Conservation (phyloP, 1,140 invertebrate species). For the Archegozetes longisetosus region DNA sequence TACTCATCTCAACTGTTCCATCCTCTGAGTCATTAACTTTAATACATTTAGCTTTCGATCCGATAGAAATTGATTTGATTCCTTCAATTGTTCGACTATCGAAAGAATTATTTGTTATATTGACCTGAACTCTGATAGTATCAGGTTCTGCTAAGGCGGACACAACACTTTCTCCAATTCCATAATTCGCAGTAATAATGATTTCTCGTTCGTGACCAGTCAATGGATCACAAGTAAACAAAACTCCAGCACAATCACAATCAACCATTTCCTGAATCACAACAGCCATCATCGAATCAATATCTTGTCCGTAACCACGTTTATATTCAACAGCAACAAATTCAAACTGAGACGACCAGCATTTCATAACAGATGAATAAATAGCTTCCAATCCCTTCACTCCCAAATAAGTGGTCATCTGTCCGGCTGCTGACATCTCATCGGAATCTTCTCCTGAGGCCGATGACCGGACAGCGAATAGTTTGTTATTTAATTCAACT, state of each 20-base stretch:
- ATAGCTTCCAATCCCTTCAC: slow-evolving; percentile 35
- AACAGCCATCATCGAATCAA: slow-evolving; percentile 52
- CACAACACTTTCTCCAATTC: slow-evolving; percentile 56
- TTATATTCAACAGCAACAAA: slow-evolving; percentile 55
- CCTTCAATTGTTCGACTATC: not conserved
- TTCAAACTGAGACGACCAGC: slow-evolving; percentile 62
- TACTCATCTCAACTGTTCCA: not conserved
- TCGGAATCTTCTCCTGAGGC: slow-evolving; percentile 55
- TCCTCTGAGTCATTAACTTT: not conserved
- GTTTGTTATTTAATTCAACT: not conserved
- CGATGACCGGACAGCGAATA: slow-evolving; percentile 41
- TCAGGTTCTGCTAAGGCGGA: slow-evolving; percentile 56
- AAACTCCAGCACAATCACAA: no score
- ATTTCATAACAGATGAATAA: slow-evolving; percentile 41
- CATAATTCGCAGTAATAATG: slow-evolving; percentile 54
- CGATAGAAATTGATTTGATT: not conserved
- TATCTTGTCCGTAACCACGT: slow-evolving; percentile 44
- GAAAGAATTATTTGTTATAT: not conserved
- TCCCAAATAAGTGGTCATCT: slow-evolving; percentile 59
- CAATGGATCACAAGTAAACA: slow-evolving; percentile 59
- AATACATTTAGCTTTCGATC: not conserved
- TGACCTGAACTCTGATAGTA: slow-evolving; percentile 37
- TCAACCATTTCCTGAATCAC: slow-evolving; percentile 68
- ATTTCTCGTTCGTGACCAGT: slow-evolving; percentile 46
- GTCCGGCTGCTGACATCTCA: slow-evolving; percentile 61